phyloP scores from a whole-genome alignment of 2,113 vertebrate species.

The Brienomyrus brachyistius region DNA sequence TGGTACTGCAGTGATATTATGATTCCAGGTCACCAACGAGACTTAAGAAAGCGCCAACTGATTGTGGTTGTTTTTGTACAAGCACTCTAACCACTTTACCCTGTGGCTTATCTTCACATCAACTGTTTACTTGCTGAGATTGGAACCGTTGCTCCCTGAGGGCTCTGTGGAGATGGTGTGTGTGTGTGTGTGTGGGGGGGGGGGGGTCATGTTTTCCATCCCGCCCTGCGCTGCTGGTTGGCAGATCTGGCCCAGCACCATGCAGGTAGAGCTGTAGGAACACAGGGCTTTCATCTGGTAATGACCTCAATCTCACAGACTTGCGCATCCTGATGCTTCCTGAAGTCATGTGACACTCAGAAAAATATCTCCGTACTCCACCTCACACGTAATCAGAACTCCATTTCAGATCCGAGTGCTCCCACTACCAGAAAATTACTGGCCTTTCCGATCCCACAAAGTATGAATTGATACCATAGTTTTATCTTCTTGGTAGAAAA shows the following conservation, averaged over 20 bases:
- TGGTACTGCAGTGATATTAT: neutral
- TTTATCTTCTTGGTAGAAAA: neutral
- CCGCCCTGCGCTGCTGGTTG: slow-evolving; percentile 34
- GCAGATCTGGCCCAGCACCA: slow-evolving; percentile 51
- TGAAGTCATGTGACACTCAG: neutral
- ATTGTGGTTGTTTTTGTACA: neutral
- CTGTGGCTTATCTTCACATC: neutral
- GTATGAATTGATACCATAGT: neutral
- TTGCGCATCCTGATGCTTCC: slow-evolving; percentile 12
- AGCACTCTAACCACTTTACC: neutral
- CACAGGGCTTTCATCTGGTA: neutral
- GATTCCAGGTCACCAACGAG: neutral
- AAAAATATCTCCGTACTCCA: neutral
- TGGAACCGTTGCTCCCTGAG: neutral
- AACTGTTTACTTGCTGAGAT: neutral
- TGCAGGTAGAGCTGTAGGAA: slow-evolving; percentile 38
- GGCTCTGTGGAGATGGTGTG: slow-evolving; percentile 19
- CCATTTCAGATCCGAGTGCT: neutral
- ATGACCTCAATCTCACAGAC: slow-evolving; percentile 42
- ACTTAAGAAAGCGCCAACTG: neutral
- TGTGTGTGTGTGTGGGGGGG: neutral
- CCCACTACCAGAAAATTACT: neutral
- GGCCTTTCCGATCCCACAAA: neutral
- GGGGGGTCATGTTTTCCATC: slow-evolving; percentile 46
- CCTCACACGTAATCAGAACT: neutral